These are phyloP conservation scores for Atrina japonica DNA, from an alignment of 2,888 invertebrate genomes.

Conservation along the genomic window DNA sequence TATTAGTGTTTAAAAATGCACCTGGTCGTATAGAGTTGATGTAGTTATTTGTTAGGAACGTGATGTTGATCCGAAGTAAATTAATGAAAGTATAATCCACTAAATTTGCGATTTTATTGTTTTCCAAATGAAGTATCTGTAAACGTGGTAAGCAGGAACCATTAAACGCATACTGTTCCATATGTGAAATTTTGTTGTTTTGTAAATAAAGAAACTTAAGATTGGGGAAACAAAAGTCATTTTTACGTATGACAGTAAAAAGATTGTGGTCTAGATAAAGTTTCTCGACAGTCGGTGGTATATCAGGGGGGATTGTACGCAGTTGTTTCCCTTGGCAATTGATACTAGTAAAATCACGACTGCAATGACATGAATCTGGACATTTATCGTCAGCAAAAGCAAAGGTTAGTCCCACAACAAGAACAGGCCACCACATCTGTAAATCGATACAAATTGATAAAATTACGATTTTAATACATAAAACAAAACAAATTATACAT, in stretches of 20 bases:
- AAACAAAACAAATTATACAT: too few species aligned
- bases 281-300: slow-evolving; percentile 56
- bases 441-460: too few species aligned
- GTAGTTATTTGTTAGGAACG: slow-evolving; percentile 54
- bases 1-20: slow-evolving; percentile 50
- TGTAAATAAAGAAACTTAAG: slow-evolving; percentile 47
- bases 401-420: too few species aligned
- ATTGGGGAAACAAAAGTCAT: slow-evolving; percentile 35
- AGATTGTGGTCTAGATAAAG: slow-evolving; percentile 59
- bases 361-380: slow-evolving; percentile 58
- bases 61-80: slow-evolving; percentile 36
- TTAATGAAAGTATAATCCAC: slow-evolving; percentile 51
- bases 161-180: slow-evolving; percentile 54
- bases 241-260: slow-evolving; percentile 41
- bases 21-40: slow-evolving; percentile 47
- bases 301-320: slow-evolving; percentile 44
- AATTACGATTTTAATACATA: too few species aligned
- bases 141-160: slow-evolving; percentile 39
- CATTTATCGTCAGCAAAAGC: too few species aligned
- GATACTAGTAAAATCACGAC: slow-evolving; percentile 56
- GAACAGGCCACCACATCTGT: too few species aligned
- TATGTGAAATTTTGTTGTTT: slow-evolving; percentile 48
- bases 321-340: slow-evolving; percentile 63
- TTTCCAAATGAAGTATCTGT: slow-evolving; percentile 48
- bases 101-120: slow-evolving; percentile 52